Percentiles rank a stretch among this genome's conserved stretches.
Conservation (phyloP, 2,888 invertebrate species). For the Mythimna albipuncta region DNA sequence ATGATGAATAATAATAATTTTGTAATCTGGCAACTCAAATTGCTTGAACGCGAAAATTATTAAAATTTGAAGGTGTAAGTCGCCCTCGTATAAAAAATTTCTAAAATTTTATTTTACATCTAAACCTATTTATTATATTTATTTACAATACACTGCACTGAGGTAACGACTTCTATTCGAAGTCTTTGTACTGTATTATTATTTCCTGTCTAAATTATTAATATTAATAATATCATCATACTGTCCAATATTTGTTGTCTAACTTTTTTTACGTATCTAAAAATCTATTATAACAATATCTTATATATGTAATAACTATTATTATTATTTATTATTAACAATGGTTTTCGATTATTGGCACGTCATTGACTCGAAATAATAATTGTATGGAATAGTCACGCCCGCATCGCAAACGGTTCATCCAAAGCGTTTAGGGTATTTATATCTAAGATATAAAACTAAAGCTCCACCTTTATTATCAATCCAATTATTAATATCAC, state of each 20-base stretch:
- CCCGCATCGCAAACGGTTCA: conserved; percentile 46
- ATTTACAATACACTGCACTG: conserved; percentile 89
- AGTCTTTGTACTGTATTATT: conserved; percentile 71
- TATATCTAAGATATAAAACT: conserved; percentile 88
- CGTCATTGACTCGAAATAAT: conserved; percentile 80
- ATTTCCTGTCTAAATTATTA: conserved; percentile 73
- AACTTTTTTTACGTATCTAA: conserved; percentile 75
- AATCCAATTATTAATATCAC: conserved; percentile 50
- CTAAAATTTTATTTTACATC: conserved; percentile 74
- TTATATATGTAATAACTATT: conserved; percentile 89
- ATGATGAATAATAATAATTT: conserved; percentile 38
- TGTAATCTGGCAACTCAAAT: conserved; percentile 59
- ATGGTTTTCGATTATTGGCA: conserved; percentile 86
- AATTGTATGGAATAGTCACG: conserved; percentile 72
- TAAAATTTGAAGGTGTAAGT: conserved; percentile 76
- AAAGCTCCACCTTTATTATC: conserved; percentile 72
- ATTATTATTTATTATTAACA: conserved; percentile 78
- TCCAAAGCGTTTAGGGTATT: conserved; percentile 77
- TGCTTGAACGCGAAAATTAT: conserved; percentile 61
- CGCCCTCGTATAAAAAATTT: conserved; percentile 79
- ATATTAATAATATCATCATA: conserved; percentile 73
- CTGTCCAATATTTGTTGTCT: conserved; percentile 73
- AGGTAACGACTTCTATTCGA: conserved; percentile 76
- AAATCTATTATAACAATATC: conserved; percentile 74
- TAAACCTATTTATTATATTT: conserved; percentile 73